Conservation (phyloP, 1,140 invertebrate genomes). For the Lucilia sericata region DNA sequence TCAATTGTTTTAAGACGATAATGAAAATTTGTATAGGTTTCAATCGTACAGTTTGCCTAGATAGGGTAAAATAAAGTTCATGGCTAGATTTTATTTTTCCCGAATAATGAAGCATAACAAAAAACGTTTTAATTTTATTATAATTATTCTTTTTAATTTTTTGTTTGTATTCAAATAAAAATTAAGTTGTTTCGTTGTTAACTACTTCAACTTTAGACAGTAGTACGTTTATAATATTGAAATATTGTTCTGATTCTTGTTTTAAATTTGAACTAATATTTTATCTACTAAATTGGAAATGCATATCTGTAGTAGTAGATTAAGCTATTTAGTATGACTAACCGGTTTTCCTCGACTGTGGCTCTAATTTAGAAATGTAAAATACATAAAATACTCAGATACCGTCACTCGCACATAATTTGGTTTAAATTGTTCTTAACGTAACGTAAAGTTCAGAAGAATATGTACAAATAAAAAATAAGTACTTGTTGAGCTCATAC, state of each 20-base stretch:
- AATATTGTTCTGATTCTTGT: constrained; percentile 1
- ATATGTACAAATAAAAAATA: background rate
- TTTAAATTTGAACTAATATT: background rate
- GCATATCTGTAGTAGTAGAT: background rate
- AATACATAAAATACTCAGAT: background rate
- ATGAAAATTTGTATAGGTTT: no score
- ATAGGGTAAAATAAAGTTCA: no score
- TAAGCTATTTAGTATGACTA: background rate
- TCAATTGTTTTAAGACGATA: no score
- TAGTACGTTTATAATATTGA: background rate
- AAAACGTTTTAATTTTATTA: no score
- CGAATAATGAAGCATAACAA: no score
- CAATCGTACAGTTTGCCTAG: no score
- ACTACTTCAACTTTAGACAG: background rate
- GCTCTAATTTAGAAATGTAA: background rate
- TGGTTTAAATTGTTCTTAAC: background rate
- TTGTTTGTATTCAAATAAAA: no score
- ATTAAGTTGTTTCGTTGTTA: no score
- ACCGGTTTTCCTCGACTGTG: background rate
- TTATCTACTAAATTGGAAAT: background rate
- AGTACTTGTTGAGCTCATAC: background rate
- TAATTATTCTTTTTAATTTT: no score
- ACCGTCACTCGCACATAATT: background rate
- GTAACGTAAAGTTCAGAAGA: background rate
- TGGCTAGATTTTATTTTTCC: no score